Percentiles rank a stretch among this genome's conserved stretches.
These are phyloP conservation scores for Rhabdophis nuchalis DNA, from an alignment of 2,797 vertebrate species.

Conservation along the genomic window DNA sequence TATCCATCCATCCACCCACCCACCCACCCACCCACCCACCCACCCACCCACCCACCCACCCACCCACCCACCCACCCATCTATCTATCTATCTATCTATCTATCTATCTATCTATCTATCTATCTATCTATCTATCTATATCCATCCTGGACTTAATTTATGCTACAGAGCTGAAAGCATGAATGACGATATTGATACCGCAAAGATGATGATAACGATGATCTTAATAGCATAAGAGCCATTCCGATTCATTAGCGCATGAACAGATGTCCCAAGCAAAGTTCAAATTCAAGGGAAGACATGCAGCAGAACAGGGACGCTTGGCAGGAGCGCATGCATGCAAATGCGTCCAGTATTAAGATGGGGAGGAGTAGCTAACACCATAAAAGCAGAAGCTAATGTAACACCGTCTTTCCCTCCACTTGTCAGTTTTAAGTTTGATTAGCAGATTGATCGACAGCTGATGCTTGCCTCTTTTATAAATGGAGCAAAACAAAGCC, in stretches of 20 bases:
- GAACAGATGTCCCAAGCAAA: slow-evolving; percentile 70
- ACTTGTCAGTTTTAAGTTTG: background rate
- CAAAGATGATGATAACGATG: background rate
- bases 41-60: no score
- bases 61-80: no score
- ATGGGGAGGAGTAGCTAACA: slow-evolving; percentile 52
- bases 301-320: slow-evolving; percentile 39
- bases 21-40: no score
- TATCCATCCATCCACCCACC: no score
- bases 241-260: slow-evolving; percentile 29
- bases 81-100: no score
- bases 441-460: background rate
- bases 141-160: background rate
- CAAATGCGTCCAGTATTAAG: slow-evolving; percentile 51
- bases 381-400: background rate
- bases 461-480: slow-evolving; percentile 7
- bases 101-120: background rate
- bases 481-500: slow-evolving; percentile 27
- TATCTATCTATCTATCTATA: background rate
- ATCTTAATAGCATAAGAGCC: background rate
- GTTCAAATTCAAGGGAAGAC: slow-evolving; percentile 64
- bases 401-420: background rate
- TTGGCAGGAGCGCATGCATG: slow-evolving; percentile 46
- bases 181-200: slow-evolving; percentile 14
- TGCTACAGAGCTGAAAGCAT: slow-evolving; percentile 48